Base-by-base conservation (phyloP, 2,888 invertebrate genomes). In the Baccha elongata region DNA sequence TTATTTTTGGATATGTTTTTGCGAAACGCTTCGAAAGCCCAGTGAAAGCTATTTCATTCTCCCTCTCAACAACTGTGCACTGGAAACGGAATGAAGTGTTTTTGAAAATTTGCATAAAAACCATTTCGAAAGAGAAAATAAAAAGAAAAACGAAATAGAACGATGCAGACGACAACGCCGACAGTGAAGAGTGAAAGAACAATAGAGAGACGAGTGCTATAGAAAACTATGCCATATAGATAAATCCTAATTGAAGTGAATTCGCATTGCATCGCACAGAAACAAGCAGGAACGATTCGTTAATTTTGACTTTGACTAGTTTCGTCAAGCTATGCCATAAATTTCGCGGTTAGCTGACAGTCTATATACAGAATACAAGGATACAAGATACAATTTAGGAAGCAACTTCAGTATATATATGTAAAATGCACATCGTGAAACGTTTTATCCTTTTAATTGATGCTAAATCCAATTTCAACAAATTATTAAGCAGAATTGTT, bases 11-110 rank as follows among this genome's bases (percentile, higher is more conserved):
- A 13, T 11, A 11, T 23, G 40, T 40, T 60, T 60, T 29, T n/a
- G n/a, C n/a, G n/a, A 40, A 40, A 29, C 19, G 5, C 35, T 44
- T 40, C 17, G 8, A 67, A 68, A 73, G 42, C 32, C 55, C 53
- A 40, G 44, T 35, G 37, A 79, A 72, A 73, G 52, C 68, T 62
- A 79, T 68, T 79, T 73, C 40, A 73, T 55, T 53, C 53, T 68
- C 23, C 62, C n/a, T n/a, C n/a, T 32, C 29, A 8, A 68, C 62
- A 37, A 19, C 40, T 53, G 67, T 60, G 58, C 52, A 55, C 62
- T 55, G 62, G 11, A 48, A 78, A 78, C 60, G 72, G 79, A 78
- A 78, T 78, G 78, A 60, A 78, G 67, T 73, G 67, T 68, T 79
- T 55, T 60, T 10, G 23, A 46, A 21, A 73, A 79, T 79, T 79